Base-by-base conservation (phyloP, 2,888 invertebrate genomes). In the Disparrhopalites patrizii region DNA sequence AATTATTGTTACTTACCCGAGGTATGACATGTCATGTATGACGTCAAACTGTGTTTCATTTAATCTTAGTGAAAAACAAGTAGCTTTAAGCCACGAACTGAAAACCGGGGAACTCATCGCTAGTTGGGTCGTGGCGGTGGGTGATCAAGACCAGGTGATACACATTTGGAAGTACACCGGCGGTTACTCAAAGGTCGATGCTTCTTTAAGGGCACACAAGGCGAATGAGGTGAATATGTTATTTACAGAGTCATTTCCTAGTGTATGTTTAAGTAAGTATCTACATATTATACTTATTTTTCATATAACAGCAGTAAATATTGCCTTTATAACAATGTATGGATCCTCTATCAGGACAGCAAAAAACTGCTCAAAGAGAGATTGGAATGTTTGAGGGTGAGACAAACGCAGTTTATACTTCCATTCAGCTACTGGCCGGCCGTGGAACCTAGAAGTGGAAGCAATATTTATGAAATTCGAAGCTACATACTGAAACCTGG, bases 351-450 rank as follows among this genome's bases (percentile, higher is more conserved):
- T 5, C 38, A 75, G 75, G 88, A 88, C 73, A 90, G 87, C 77
- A 81, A 85, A 70, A 82, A 84, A 60, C 80, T 93, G 68, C 84
- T 87, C 77, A 86, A 86, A 67, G 91, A 92, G 78, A 86, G 90
- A 70, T 88, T 89, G 1, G 87, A 85, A 76, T 85, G 85, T 75
- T 84, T 96, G 58, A 84, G 95, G 67, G 91, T 92, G 0, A 85
- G 97, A 65, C 92, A 93, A 78, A 84, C 93, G 76, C 96, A 97
- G 80, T 95, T 97, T 79, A 82, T 98, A 69, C 83, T 98, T 70
- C 89, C 94, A 27, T 99, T 99, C 81, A 96, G 95, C 80, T 99
- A 95, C 79, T 99, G 99, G 99, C 95, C 96, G 15, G 86, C 87
- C 65, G 87, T 90, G 28, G 83, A 85, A 70, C 85, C 87, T 28